These are phyloP conservation scores for Tupaia chinensis DNA, from an alignment of 2,113 vertebrate species.

Conservation along the genomic window DNA sequence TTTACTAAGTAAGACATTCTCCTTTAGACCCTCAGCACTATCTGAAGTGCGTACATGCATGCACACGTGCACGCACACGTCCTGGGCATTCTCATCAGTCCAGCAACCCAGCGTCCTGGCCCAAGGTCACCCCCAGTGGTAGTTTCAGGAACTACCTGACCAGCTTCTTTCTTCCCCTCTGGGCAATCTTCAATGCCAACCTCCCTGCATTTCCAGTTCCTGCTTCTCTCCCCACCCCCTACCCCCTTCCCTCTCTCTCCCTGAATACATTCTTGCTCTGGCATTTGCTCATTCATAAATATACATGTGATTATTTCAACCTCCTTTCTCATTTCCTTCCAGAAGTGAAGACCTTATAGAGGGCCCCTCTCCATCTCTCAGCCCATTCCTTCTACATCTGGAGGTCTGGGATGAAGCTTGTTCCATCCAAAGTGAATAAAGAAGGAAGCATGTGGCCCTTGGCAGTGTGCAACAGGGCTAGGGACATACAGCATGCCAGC, in stretches of 20 bases:
- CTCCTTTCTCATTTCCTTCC: not conserved
- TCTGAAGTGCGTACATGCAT: not conserved
- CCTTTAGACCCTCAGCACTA: not conserved
- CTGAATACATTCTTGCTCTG: not conserved
- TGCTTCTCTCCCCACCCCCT: not conserved
- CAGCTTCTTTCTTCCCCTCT: not conserved
- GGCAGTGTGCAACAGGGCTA: too few species aligned
- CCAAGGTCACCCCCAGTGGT: not conserved
- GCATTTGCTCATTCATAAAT: not conserved
- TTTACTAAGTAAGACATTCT: not conserved
- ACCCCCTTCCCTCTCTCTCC: not conserved
- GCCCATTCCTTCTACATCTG: accelerated
- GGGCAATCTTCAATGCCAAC: accelerated
- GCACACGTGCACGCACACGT: not conserved
- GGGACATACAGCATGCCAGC: accelerated
- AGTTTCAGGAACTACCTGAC: not conserved
- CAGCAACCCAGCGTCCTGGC: not conserved
- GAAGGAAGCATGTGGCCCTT: not conserved
- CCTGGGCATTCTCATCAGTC: not conserved
- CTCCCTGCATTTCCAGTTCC: not conserved
- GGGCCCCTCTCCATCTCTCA: not conserved
- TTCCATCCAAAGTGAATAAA: accelerated
- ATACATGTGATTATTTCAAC: not conserved
- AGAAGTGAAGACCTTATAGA: not conserved
- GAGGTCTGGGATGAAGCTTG: accelerated